Conservation (phyloP, 2,888 invertebrate species). For the Yponomeuta cagnagella region DNA sequence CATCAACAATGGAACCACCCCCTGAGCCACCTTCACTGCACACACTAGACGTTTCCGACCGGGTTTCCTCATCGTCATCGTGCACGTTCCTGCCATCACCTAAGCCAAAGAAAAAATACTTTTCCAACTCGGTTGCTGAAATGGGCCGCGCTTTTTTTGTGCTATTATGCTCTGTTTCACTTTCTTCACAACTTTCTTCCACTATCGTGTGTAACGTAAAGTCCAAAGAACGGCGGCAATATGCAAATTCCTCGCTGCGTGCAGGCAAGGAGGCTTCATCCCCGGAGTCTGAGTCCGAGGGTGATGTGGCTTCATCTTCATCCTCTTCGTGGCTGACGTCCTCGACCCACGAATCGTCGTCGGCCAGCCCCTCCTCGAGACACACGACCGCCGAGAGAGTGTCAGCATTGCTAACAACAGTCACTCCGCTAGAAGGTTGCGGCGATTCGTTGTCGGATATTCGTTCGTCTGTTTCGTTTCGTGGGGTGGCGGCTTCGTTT, state of each 20-base stretch:
- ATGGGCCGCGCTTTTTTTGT: constrained; percentile 79
- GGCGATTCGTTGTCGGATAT: constrained; percentile 60
- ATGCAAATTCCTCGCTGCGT: constrained; percentile 87
- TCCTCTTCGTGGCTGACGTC: constrained; percentile 89
- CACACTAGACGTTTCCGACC: constrained; percentile 90
- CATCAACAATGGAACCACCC: constrained; percentile 80
- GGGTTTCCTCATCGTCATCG: constrained; percentile 76
- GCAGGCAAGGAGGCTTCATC: constrained; percentile 82
- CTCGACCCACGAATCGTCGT: constrained; percentile 95
- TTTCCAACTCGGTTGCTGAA: constrained; percentile 90
- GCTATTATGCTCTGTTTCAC: constrained; percentile 82
- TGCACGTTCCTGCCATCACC: constrained; percentile 80
- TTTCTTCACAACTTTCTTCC: constrained; percentile 96
- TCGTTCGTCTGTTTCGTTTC: constrained; percentile 60
- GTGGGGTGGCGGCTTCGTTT: constrained; percentile 53
- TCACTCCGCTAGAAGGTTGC: constrained; percentile 77
- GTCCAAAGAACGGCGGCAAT: constrained; percentile 88
- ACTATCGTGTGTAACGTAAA: constrained; percentile 95
- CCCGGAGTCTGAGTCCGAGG: constrained; percentile 81
- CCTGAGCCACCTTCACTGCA: constrained; percentile 82
- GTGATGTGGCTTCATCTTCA: constrained; percentile 78
- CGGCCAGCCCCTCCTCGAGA: constrained; percentile 90
- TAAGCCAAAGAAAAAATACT: constrained; percentile 92
- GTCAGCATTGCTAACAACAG: constrained; percentile 81
- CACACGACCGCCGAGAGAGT: constrained; percentile 83